Evolutionary conservation across 1,140 invertebrate genomes (phyloP), one percentile per base, ranked within the genome.

Genomic region (Gerris buenoi): DNA sequence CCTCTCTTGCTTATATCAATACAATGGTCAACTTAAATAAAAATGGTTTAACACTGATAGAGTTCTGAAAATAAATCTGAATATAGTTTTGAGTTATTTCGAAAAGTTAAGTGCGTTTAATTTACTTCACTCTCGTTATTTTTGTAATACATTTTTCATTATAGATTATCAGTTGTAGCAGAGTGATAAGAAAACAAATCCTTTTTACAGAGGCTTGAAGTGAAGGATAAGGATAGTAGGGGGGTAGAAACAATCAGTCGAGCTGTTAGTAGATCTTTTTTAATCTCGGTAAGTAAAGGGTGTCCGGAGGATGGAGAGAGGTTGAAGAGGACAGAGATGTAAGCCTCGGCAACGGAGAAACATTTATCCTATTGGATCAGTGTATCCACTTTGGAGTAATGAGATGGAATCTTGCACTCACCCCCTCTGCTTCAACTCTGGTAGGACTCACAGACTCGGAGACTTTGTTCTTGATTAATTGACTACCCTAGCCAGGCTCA

Each of bases 331-430:
- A 3, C 13, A 26, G 13, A 28, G 62, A 33, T 57, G 27, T 25
- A 57, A 46, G 25, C 22, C 64, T 28, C 29, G 29, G 1, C 25
- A 18, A 27, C n/a, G 33, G 18, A 1, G 2, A 25, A 25, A 2
- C 63, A 63, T 68, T 68, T 68, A 69, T 66, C 65, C 64, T 69
- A 69, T 69, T 69, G 68, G 68, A 69, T 69, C 68, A 69, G 64
- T 69, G 68, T 69, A 66, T 64, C 65, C 68, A 69, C 68, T 69
- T 67, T 63, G 46, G 56, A 26, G 58, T 69, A 69, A 69, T 69
- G 68, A 69, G 68, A 66, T 64, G 65, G 60, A 46, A 58, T 23
- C 23, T 57, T 66, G 25, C 27, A 46, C 33, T 46, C 5, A 18
- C 33, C 5, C 27, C 64, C 29, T 23, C 33, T 25, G 18, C 60